Evolutionary conservation across 2,113 vertebrate species (phyloP).

Genomic region (Salvelinus namaycush): DNA sequence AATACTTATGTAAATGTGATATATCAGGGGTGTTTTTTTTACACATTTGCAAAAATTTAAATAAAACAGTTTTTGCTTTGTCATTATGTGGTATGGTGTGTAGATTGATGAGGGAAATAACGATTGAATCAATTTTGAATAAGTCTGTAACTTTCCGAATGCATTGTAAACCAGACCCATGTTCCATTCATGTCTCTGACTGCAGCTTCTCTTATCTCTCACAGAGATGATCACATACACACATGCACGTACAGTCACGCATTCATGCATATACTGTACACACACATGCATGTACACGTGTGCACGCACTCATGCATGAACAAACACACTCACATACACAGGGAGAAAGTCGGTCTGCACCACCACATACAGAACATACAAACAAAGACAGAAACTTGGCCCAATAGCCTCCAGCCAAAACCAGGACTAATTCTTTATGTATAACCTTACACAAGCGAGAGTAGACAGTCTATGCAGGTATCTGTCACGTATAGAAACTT

Average conservation of each 20-base stretch:
- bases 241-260: neutral
- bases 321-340: neutral
- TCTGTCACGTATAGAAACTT: neutral
- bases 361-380: neutral
- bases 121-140: no score
- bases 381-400: neutral
- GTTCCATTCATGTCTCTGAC: conserved; percentile 53
- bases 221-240: conserved; percentile 36
- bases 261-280: conserved; percentile 3
- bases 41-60: no score
- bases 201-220: conserved; percentile 48
- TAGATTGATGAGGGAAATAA: no score
- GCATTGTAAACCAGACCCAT: conserved; percentile 14
- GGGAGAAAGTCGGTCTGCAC: neutral
- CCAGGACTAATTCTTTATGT: no score
- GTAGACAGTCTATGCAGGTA: neutral
- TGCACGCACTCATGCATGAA: conserved; percentile 7
- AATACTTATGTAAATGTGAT: no score
- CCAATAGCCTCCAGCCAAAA: neutral
- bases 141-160: no score
- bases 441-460: no score
- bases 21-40: no score
- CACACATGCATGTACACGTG: neutral
- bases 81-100: no score
- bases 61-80: no score